A percentile compares a stretch with the other conserved stretches of the same genome.
Evolutionary conservation across 1,140 invertebrate genomes (phyloP).

Genomic region (Yoshiicerus persimilis): DNA sequence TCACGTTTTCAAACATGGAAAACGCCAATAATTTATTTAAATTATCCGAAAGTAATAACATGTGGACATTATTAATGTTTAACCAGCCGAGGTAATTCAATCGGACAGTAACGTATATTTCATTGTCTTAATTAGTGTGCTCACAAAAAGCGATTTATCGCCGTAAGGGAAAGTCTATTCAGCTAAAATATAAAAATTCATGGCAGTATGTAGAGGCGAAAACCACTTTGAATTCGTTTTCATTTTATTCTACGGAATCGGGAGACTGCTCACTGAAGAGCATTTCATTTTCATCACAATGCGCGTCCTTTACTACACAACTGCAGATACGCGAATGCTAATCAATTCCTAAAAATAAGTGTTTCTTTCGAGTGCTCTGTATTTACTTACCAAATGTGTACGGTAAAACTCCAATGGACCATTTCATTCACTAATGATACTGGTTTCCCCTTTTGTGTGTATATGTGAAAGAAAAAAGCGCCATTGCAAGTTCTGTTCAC

Average conservation of each 20-base stretch:
- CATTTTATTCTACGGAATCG: not conserved
- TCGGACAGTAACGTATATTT: not conserved
- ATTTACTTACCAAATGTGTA: not conserved
- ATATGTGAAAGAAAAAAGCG: not conserved
- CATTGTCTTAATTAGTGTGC: not conserved
- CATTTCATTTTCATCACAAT: not conserved
- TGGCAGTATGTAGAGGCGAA: no score
- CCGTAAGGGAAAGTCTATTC: not conserved
- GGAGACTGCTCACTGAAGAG: not conserved
- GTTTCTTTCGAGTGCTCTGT: not conserved
- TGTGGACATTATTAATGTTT: no score
- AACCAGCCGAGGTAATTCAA: no score
- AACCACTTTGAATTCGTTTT: not conserved
- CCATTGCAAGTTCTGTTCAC: not conserved
- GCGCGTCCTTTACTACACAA: not conserved
- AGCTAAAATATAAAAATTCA: not conserved
- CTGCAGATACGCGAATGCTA: not conserved
- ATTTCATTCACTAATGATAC: not conserved
- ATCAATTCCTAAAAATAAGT: not conserved
- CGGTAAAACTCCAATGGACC: not conserved
- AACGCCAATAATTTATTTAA: no score
- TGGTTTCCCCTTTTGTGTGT: not conserved
- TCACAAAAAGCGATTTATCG: not conserved
- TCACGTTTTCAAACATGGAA: no score
- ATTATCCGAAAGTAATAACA: no score